A percentile compares a stretch with the other conserved stretches of the same genome.
Evolutionary conservation across 2,113 vertebrate genomes (phyloP).

Genomic region (Euleptes europaea): DNA sequence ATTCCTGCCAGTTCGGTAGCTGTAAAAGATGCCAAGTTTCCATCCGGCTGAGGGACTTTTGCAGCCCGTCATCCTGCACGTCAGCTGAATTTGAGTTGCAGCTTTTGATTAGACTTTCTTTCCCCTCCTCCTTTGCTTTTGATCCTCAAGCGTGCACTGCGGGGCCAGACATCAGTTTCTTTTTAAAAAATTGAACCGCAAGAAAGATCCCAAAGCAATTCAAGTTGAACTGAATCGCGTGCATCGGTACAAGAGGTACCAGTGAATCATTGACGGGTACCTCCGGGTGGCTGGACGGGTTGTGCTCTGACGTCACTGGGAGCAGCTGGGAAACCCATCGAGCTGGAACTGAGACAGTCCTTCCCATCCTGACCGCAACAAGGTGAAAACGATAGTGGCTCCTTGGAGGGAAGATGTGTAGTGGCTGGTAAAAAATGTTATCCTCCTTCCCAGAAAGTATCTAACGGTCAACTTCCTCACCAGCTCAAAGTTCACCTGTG

Average conservation of each 20-base stretch:
- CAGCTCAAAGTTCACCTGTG: background rate
- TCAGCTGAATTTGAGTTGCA: too few relatives aligned
- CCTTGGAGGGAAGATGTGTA: background rate
- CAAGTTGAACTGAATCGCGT: background rate
- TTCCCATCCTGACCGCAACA: background rate
- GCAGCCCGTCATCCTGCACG: too few relatives aligned
- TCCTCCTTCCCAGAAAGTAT: background rate
- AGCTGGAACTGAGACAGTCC: background rate
- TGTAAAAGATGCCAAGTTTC: too few relatives aligned
- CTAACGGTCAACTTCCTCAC: background rate
- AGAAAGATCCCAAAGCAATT: background rate
- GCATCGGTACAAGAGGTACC: background rate
- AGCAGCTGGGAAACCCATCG: background rate
- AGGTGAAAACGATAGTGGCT: background rate
- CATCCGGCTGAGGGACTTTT: too few relatives aligned
- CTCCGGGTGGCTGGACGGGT: too few relatives aligned
- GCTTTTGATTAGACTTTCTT: background rate
- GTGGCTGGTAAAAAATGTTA: background rate
- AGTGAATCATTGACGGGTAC: conserved; percentile 10
- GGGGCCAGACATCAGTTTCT: background rate
- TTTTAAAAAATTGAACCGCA: background rate
- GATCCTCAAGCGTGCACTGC: background rate
- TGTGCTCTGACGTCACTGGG: background rate
- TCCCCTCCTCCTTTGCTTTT: background rate
- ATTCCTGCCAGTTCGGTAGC: too few relatives aligned